phyloP scores from a whole-genome alignment of 1,140 invertebrate genomes.

The Bacillus rossius region DNA sequence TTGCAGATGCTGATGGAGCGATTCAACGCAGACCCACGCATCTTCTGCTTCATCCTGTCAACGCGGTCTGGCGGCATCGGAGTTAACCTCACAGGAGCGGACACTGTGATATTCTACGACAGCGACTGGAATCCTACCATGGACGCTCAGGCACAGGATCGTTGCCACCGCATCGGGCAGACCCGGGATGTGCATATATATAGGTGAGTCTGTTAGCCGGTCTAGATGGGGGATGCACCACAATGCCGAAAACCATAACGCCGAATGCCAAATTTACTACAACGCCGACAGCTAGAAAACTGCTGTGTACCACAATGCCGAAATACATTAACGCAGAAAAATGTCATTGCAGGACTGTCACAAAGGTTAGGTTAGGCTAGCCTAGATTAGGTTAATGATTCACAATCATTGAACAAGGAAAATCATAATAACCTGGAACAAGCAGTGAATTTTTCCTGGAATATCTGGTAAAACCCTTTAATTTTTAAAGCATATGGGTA shows the following conservation, averaged over 20 bases:
- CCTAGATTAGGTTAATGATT: background rate
- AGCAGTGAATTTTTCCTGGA: too few relatives aligned
- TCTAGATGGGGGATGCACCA: too few relatives aligned
- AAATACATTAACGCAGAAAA: too few relatives aligned
- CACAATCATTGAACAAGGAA: background rate
- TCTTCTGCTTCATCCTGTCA: conserved; percentile 97
- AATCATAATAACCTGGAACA: background rate
- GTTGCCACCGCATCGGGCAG: conserved; percentile 98
- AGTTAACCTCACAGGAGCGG: conserved; percentile 97
- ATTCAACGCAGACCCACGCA: conserved; percentile 91
- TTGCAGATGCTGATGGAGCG: conserved; percentile 88
- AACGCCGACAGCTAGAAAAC: too few relatives aligned
- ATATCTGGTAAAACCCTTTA: too few relatives aligned
- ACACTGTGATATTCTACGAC: conserved; percentile 99
- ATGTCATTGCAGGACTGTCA: too few relatives aligned
- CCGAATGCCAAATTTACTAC: too few relatives aligned
- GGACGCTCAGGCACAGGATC: conserved; percentile 98
- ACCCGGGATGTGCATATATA: conserved; percentile 99
- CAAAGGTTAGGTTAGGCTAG: too few relatives aligned
- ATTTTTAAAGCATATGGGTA: too few relatives aligned
- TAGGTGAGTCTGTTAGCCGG: conserved; percentile 54
- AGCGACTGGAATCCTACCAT: conserved; percentile 99
- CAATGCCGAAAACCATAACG: too few relatives aligned
- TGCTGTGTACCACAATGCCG: too few relatives aligned
- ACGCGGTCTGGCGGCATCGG: conserved; percentile 97